These are phyloP conservation scores for Amphimallon solstitiale DNA, from an alignment of 2,888 invertebrate species.

Conservation along the genomic window DNA sequence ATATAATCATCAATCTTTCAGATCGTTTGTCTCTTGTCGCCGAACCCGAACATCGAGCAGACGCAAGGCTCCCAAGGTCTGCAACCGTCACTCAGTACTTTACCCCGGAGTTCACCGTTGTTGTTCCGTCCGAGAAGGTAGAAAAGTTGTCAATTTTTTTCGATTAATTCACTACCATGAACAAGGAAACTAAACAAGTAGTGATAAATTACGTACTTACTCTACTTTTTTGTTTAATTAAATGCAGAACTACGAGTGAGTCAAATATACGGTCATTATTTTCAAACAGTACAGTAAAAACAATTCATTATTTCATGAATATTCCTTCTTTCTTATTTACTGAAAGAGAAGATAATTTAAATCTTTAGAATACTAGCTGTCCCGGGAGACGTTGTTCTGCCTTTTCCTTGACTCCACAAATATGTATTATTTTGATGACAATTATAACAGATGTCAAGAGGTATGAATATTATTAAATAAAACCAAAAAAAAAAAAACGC, in stretches of 20 bases:
- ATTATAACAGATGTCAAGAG: too few species aligned
- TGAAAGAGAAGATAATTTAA: too few species aligned
- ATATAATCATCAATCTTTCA: slow-evolving; percentile 61
- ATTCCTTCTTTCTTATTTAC: too few species aligned
- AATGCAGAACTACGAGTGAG: not conserved
- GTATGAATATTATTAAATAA: too few species aligned
- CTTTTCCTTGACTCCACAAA: too few species aligned
- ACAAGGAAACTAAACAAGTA: slow-evolving; percentile 20
- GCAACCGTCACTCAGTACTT: slow-evolving; percentile 20
- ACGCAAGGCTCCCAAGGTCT: slow-evolving; percentile 22
- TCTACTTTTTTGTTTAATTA: slow-evolving; percentile 7
- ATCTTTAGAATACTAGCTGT: too few species aligned
- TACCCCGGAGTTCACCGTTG: slow-evolving; percentile 29
- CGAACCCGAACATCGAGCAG: slow-evolving; percentile 47
- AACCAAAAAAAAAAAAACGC: too few species aligned
- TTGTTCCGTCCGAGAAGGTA: slow-evolving; percentile 33
- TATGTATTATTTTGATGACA: too few species aligned
- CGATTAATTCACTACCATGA: slow-evolving; percentile 30
- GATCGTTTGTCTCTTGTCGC: slow-evolving; percentile 60
- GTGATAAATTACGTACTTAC: slow-evolving; percentile 23
- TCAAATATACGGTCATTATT: not conserved
- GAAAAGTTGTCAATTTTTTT: slow-evolving; percentile 39
- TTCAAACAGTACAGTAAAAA: too few species aligned
- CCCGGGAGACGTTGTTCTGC: too few species aligned
- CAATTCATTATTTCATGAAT: too few species aligned